These are phyloP conservation scores for Corythornis madagascariensis DNA, from an alignment of 2,113 vertebrate species.

Conservation along the genomic window DNA sequence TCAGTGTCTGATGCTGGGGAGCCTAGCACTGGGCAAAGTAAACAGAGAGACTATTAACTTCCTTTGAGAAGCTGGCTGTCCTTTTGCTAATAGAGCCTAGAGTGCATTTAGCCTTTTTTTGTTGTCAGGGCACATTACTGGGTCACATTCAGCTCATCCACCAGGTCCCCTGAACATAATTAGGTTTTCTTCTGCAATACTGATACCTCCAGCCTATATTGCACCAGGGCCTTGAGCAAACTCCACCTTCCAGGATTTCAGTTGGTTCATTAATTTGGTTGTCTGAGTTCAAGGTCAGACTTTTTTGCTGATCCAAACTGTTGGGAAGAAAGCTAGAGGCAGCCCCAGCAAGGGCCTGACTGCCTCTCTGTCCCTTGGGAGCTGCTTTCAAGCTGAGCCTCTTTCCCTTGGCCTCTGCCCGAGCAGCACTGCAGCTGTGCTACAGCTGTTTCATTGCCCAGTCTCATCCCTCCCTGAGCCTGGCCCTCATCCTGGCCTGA, in stretches of 20 bases:
- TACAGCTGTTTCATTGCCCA: neutral
- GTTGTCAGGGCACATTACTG: neutral
- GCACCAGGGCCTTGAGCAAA: neutral
- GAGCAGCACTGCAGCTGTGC: neutral
- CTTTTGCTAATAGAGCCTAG: neutral
- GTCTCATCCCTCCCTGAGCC: neutral
- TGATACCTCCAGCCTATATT: neutral
- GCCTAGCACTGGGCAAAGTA: neutral
- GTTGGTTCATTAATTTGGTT: neutral
- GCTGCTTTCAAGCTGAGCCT: neutral
- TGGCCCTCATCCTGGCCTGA: neutral
- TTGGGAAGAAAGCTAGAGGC: neutral
- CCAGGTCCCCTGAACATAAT: neutral
- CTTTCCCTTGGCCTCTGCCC: neutral
- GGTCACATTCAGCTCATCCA: neutral
- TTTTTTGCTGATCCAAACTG: constrained; percentile 3
- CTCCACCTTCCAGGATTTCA: neutral
- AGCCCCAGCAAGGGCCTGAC: neutral
- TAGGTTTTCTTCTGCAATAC: neutral
- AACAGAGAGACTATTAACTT: neutral
- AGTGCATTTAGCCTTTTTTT: neutral
- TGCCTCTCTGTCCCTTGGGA: neutral
- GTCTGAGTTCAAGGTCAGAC: constrained; percentile 12
- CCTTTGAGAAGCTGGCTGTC: neutral
- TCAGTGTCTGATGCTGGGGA: neutral